These are phyloP conservation scores for Carettochelys insculpta DNA, from an alignment of 2,113 vertebrate genomes.

Conservation along the genomic window DNA sequence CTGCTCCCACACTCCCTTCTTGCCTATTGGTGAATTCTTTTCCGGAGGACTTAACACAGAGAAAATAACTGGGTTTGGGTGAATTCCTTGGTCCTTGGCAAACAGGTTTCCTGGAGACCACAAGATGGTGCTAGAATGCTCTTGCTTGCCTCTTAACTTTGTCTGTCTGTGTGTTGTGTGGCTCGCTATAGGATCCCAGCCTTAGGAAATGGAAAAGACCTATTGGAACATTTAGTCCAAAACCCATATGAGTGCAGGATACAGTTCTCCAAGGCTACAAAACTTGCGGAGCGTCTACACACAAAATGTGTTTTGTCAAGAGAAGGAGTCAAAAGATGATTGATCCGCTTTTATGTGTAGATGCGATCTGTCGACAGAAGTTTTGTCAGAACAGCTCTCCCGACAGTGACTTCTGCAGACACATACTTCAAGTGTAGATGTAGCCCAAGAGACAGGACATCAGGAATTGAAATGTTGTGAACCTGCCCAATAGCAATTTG, in stretches of 20 bases:
- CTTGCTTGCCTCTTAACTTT: not conserved
- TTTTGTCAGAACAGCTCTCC: no score
- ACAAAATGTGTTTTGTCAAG: no score
- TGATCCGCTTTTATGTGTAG: no score
- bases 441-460: no score
- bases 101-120: not conserved
- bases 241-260: not conserved
- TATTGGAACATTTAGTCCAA: no score
- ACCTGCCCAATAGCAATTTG: not conserved
- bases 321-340: no score
- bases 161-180: not conserved
- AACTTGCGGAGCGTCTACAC: no score
- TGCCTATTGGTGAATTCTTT: not conserved
- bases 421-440: no score
- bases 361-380: no score
- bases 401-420: no score
- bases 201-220: not conserved
- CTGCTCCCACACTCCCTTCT: not conserved
- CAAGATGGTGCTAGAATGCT: not conserved
- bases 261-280: not conserved
- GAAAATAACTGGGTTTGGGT: not conserved
- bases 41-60: not conserved
- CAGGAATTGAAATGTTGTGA: not conserved
- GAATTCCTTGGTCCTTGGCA: not conserved
- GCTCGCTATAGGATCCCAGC: not conserved